A percentile compares a stretch with the other conserved stretches of the same genome.
Conservation (phyloP, 2,113 vertebrate species). For the Eptesicus fuscus region DNA sequence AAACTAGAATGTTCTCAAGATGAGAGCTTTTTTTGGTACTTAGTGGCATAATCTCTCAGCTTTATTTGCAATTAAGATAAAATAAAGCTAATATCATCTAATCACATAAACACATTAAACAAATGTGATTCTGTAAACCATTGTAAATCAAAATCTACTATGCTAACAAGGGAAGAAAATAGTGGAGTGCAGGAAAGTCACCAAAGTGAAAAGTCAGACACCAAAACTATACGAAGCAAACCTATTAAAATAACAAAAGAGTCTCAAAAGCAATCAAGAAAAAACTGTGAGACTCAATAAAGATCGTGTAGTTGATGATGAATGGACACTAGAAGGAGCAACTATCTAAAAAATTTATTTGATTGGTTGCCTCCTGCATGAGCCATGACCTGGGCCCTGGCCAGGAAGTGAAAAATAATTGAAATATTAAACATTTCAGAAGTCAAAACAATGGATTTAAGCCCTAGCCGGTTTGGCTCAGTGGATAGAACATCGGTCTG, state of each 20-base stretch:
- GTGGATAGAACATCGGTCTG: no score
- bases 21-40: background rate
- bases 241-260: background rate
- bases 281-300: background rate
- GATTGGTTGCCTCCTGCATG: no score
- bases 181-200: background rate
- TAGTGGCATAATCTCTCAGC: background rate
- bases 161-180: background rate
- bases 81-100: background rate
- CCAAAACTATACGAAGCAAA: background rate
- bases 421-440: background rate
- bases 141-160: conserved; percentile 7
- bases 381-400: no score
- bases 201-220: background rate
- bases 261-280: background rate
- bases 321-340: background rate
- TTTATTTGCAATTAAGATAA: conserved; percentile 4
- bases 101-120: conserved; percentile 23
- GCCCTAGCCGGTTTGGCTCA: no score
- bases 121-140: background rate
- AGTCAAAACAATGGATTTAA: background rate
- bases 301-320: background rate
- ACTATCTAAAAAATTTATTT: background rate
- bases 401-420: conserved; percentile 20
- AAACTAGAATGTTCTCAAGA: background rate